Conservation (phyloP, 2,888 invertebrate genomes). For the Bellardia bayeri region DNA sequence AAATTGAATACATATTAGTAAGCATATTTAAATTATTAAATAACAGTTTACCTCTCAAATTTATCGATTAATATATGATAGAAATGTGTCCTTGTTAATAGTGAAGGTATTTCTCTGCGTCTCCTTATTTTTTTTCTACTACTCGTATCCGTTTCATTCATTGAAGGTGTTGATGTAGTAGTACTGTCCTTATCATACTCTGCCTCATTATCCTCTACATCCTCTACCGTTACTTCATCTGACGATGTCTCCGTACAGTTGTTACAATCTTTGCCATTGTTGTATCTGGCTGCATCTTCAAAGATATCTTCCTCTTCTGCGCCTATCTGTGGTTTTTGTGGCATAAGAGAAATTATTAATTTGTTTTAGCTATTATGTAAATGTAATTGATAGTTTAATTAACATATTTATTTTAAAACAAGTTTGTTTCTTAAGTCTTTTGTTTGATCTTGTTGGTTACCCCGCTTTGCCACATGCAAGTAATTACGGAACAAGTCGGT, state of each 20-base stretch:
- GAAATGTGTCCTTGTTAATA: constrained; percentile 79
- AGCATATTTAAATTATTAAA: not conserved
- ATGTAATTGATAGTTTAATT: not conserved
- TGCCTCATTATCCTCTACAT: not conserved
- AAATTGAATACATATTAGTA: constrained; percentile 15
- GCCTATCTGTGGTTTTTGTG: constrained; percentile 59
- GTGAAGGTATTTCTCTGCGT: constrained; percentile 70
- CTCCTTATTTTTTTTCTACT: constrained; percentile 48
- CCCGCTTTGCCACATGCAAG: no score
- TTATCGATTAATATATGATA: constrained; percentile 81
- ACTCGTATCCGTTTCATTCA: constrained; percentile 42
- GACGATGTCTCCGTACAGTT: constrained; percentile 50
- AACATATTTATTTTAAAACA: no score
- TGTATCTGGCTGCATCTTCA: constrained; percentile 54
- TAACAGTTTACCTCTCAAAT: constrained; percentile 77
- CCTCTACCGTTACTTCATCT: constrained; percentile 1
- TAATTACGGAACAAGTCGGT: no score
- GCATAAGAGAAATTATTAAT: not conserved
- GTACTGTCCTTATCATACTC: not conserved
- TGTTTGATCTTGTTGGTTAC: no score
- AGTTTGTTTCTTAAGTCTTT: no score
- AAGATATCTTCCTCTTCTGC: constrained; percentile 75
- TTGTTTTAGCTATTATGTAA: not conserved
- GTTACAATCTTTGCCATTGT: constrained; percentile 35
- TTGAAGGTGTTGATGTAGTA: not conserved